phyloP scores from a whole-genome alignment of 2,888 invertebrate species.

The Pandemis cinnamomeana region DNA sequence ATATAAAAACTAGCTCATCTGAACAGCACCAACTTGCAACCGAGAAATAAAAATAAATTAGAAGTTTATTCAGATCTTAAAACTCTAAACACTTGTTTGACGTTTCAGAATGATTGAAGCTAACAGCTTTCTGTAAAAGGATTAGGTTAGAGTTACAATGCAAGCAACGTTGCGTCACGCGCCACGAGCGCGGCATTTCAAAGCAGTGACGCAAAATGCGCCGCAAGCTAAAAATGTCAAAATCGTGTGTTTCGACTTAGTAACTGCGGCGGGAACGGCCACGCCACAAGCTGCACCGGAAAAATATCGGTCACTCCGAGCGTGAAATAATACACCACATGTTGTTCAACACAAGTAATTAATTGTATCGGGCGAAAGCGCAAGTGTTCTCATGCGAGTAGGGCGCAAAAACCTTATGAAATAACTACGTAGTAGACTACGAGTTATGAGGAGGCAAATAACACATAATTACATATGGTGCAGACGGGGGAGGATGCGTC shows the following conservation, averaged over 20 bases:
- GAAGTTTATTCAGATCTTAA: background rate
- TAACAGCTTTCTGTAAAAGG: slow-evolving; percentile 54
- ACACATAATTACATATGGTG: slow-evolving; percentile 54
- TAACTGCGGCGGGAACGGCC: slow-evolving; percentile 53
- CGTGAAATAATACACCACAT: slow-evolving; percentile 78
- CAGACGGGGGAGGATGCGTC: slow-evolving; percentile 45
- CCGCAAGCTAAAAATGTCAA: slow-evolving; percentile 77
- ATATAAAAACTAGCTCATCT: too few species aligned
- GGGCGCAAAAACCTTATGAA: slow-evolving; percentile 63
- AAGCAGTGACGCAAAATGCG: slow-evolving; percentile 67
- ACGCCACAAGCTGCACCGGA: slow-evolving; percentile 62
- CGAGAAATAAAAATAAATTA: background rate
- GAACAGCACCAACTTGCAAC: background rate
- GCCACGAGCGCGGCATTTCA: slow-evolving; percentile 66
- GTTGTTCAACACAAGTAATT: slow-evolving; percentile 78
- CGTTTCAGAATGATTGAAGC: slow-evolving; percentile 45
- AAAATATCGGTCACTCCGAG: slow-evolving; percentile 63
- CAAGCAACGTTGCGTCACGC: slow-evolving; percentile 64
- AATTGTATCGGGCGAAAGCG: slow-evolving; percentile 75
- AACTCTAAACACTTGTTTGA: slow-evolving; percentile 33
- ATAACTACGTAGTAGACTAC: slow-evolving; percentile 51
- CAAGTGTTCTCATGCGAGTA: slow-evolving; percentile 77
- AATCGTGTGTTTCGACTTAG: slow-evolving; percentile 74
- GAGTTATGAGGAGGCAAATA: slow-evolving; percentile 44
- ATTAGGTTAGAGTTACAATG: slow-evolving; percentile 56